Conservation (phyloP, 2,888 invertebrate genomes). For the Strigamia crassipes region DNA sequence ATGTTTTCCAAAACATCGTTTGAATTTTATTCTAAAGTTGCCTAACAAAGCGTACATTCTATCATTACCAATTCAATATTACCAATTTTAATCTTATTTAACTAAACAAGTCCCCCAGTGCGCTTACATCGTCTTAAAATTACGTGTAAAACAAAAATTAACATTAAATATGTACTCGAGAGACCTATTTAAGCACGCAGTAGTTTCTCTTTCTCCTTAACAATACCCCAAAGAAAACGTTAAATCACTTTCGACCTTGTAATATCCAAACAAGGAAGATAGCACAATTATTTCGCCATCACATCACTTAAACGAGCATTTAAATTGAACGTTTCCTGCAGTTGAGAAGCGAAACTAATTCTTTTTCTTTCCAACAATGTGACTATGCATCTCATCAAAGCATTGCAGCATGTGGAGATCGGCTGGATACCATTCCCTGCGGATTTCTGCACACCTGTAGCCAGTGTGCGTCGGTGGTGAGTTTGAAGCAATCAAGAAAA, state of each 20-base stretch:
- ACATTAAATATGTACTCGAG: neutral
- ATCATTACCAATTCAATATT: too few species aligned
- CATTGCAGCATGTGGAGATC: neutral
- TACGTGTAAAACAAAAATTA: neutral
- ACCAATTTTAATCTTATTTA: too few species aligned
- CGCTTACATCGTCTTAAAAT: too few species aligned
- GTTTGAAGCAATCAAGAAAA: conserved; percentile 22
- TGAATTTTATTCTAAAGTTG: too few species aligned
- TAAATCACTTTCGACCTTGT: neutral
- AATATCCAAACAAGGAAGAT: neutral
- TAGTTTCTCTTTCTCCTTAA: neutral
- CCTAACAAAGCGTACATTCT: too few species aligned
- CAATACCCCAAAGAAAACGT: neutral
- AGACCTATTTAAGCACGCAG: neutral
- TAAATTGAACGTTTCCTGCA: neutral
- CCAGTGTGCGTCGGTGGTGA: conserved; percentile 11
- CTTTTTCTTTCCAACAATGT: neutral
- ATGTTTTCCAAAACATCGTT: too few species aligned
- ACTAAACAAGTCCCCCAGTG: too few species aligned
- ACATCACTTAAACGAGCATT: neutral
- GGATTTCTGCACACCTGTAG: conserved; percentile 17
- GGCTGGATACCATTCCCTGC: neutral
- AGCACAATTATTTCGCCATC: neutral
- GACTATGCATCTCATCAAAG: conserved; percentile 13
- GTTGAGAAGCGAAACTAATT: neutral